phyloP scores from a whole-genome alignment of 2,797 vertebrate species.

The Phylloscopus collybita region DNA sequence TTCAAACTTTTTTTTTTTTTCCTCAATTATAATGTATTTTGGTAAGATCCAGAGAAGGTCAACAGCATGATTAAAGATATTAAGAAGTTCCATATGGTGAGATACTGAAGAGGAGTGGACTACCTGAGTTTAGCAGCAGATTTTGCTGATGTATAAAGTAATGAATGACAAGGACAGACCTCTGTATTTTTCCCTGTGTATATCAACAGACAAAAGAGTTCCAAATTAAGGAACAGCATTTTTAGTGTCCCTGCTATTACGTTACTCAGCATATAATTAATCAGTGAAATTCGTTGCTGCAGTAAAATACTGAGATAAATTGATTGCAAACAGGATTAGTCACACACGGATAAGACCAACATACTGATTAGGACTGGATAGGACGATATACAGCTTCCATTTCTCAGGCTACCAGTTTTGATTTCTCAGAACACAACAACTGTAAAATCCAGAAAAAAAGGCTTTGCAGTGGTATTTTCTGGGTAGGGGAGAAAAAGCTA shows the following conservation, averaged over 20 bases:
- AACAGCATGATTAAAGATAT: conserved; percentile 38
- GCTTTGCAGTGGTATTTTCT: neutral
- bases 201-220: neutral
- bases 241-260: neutral
- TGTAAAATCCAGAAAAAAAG: neutral
- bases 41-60: conserved; percentile 23
- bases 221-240: neutral
- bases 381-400: neutral
- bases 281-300: conserved; percentile 43
- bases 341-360: neutral
- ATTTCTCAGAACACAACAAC: neutral
- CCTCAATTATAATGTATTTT: conserved; percentile 17
- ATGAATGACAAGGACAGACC: conserved; percentile 11
- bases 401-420: neutral
- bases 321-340: conserved; percentile 40
- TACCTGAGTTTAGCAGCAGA: conserved; percentile 15
- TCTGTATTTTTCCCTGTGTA: neutral
- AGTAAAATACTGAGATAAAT: conserved; percentile 48
- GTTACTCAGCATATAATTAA: conserved; percentile 32
- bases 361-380: neutral
- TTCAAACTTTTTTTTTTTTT: neutral
- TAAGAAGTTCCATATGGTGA: conserved; percentile 36
- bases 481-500: neutral
- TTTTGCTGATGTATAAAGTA: conserved; percentile 23
- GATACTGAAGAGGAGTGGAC: neutral